Evolutionary conservation across 2,888 invertebrate genomes (phyloP).

Genomic region (Amblyteles armatorius): DNA sequence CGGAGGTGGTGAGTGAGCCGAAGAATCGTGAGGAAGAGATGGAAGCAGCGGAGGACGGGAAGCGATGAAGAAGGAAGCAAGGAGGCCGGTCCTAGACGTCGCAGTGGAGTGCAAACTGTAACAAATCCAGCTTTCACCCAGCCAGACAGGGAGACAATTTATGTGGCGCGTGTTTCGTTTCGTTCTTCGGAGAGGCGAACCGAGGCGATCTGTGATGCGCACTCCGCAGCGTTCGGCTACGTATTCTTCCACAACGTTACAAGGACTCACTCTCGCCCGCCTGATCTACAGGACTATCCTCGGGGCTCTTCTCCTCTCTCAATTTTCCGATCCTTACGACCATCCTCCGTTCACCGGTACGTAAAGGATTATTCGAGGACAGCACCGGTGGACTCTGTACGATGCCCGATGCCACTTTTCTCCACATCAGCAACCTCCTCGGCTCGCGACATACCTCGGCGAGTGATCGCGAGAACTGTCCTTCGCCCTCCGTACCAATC

Average conservation of each 20-base stretch:
- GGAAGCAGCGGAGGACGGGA: constrained; percentile 45
- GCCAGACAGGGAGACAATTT: constrained; percentile 84
- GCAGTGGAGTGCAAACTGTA: constrained; percentile 83
- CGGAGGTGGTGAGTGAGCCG: constrained; percentile 57
- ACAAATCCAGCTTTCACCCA: constrained; percentile 85
- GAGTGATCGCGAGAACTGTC: constrained; percentile 30
- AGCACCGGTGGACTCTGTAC: not conserved
- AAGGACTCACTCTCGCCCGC: constrained; percentile 58
- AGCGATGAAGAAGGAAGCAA: constrained; percentile 54
- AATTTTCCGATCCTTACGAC: constrained; percentile 15
- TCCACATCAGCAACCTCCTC: constrained; percentile 27
- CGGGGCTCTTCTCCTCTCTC: constrained; percentile 13
- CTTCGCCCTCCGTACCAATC: constrained; percentile 24
- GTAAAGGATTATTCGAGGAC: not conserved
- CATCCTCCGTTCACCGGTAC: not conserved
- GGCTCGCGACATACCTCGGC: constrained; percentile 2
- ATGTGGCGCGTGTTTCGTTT: constrained; percentile 83
- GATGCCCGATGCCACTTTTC: constrained; percentile 20
- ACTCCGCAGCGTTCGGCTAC: constrained; percentile 53
- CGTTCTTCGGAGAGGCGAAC: constrained; percentile 75
- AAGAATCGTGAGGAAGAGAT: constrained; percentile 63
- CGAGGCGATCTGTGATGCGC: constrained; percentile 72
- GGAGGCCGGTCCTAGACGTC: constrained; percentile 78
- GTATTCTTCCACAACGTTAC: constrained; percentile 55
- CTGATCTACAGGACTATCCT: constrained; percentile 9